Base-by-base conservation (phyloP, 2,888 invertebrate genomes). In the Rotaria macrura region DNA sequence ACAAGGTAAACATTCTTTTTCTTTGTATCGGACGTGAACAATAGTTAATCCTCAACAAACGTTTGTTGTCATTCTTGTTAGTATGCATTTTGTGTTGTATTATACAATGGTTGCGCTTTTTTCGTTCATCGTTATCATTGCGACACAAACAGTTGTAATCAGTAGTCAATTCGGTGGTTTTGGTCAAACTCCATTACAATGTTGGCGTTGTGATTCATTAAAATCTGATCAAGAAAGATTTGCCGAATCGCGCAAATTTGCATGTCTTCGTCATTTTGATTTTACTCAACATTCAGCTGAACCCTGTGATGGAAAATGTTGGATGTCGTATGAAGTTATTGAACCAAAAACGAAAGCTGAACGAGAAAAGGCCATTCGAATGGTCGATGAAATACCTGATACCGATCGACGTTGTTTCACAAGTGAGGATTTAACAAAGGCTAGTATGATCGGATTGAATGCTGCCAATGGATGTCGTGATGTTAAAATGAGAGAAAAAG, bases 401-500 rank as follows among this genome's bases (percentile, higher is more conserved):
- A 43, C 85, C 25, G 83, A 79, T 65, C 85, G 86, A 83, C 72
- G 85, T 34, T 86, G 86, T 72, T 86, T 86, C 52, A 85, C 86
- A 12, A 86, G 86, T 54, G 86, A 86, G 20, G 86, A 86, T 49
- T 34, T 86, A 14, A 86, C 84, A 79, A 86, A 86, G 65, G 86
- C 86, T 38, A 85, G 83, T 29, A 83, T 85, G 40, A 85, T 86
- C n/a, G 86, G 86, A 49, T 84, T 86, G 52, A 85, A 86, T 43
- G 85, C 86, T 34, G 85, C 85, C 0, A 86, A 86, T 57, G 86
- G 86, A 20, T 86, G 86, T 72, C 38, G 86, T 10, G 85, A 86
- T 52, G 84, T 86, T 38, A 86, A 85, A 83, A 86, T 86, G 86
- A 83, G 86, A 85, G 86, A 86, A 85, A 86, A 86, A 54, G 83